These are phyloP conservation scores for Damaliscus lunatus DNA, from an alignment of 2,113 vertebrate species.

Conservation along the genomic window DNA sequence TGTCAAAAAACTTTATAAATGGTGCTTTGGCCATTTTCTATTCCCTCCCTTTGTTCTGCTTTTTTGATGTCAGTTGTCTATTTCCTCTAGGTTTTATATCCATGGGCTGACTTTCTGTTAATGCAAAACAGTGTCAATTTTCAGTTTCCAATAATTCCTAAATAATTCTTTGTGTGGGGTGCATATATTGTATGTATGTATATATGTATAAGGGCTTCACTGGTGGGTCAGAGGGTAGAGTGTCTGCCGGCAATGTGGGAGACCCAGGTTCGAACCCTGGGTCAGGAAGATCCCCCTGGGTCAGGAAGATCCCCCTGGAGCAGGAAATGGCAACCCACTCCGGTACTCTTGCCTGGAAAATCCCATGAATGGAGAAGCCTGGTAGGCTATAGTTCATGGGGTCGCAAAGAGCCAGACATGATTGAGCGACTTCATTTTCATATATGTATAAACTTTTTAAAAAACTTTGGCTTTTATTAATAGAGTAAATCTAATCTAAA, in stretches of 20 bases:
- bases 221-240: not conserved
- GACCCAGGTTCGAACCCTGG: not conserved
- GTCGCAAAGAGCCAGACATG: not conserved
- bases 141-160: not conserved
- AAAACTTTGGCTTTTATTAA: not conserved
- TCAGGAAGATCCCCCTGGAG: not conserved
- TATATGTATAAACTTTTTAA: not conserved
- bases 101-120: not conserved
- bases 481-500: conserved; percentile 22
- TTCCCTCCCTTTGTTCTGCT: not conserved
- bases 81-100: not conserved
- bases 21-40: not conserved
- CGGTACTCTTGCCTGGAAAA: not conserved
- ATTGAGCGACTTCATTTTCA: not conserved
- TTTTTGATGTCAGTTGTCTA: not conserved
- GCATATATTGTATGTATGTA: not conserved
- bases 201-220: not conserved
- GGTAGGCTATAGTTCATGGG: not conserved
- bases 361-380: not conserved
- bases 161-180: not conserved
- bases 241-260: not conserved
- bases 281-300: not conserved
- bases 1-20: not conserved
- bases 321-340: not conserved
- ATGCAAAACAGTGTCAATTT: not conserved